Evolutionary conservation across 2,888 invertebrate species (phyloP), one percentile per base, ranked within the genome.

Genomic region (Sceliomorpha sp.): DNA sequence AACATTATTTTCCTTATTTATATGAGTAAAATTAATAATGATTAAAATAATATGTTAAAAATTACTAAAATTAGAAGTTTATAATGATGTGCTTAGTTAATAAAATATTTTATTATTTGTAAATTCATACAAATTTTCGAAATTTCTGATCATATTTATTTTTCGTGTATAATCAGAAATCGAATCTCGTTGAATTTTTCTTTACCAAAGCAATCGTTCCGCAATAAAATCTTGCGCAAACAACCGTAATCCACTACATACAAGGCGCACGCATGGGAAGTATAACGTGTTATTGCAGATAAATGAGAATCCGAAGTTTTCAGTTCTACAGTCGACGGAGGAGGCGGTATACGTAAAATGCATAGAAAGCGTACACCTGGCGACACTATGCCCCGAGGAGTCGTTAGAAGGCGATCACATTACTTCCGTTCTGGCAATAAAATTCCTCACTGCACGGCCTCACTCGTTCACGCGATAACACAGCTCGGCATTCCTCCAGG

Each of bases 401-500:
- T 66, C 62, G 71, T 71, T 73, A 66, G 45, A 51, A 51, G 55
- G 58, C 59, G 66, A 73, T 73, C 66, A 32, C 66, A 69, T 73
- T 64, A 64, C 58, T 68, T 73, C 64, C 68, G 58, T 53, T 56
- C 58, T 60, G 66, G 59, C 66, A 60, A 69, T 73, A 73, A 73
- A 73, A 62, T 55, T 36, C 34, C 39, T 63, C 67, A 50, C 14
- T 17, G 48, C 50, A 34, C 26, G 32, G 39, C 29, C 47, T 24
- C 48, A 60, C 34, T 56, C 51, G 44, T 62, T 56, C 63, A 51
- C 50, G 51, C 60, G 68, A 68, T 68, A 68, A 68, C 68, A 50
- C 32, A 45, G 62, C 50, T 68, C 60, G 67, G 55, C 68, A 50
- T 60, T 55, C 62, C 58, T 69, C 60, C 59, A 48, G 58, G 53